Base-by-base conservation (phyloP, 2,113 vertebrate species). In the Dascyllus trimaculatus region DNA sequence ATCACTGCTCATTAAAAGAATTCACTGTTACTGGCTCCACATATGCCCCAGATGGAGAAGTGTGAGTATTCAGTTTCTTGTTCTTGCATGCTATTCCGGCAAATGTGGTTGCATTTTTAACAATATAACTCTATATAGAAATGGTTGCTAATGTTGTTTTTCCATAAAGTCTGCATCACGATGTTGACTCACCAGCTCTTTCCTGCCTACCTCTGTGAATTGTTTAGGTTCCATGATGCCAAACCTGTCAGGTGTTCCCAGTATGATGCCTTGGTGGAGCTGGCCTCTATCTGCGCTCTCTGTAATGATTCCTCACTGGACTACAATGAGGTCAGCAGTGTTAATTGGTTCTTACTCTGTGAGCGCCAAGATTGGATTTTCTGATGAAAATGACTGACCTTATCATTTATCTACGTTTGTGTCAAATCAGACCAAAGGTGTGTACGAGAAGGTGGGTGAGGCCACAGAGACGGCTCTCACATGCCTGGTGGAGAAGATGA, bases 291-390 rank as follows among this genome's bases (percentile, higher is more conserved):
- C 88, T 99, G 98, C 88, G 97, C 98, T 0, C 96, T 99, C 71
- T 99, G 98, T 86, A 99, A 99, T 67, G 98, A 99, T 91, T 99
- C 98, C 51, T 98, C 98, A 21, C 89, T 99, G 94, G 98, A 99
- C 88, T 99, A 95, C 85, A 99, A 99, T 74, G 98, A 99, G 94
- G 98, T 98, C 71, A 73, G 96, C 70, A 19, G 1, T 43, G 35
- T 54, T 19, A 61, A 11, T n/a, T 29, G 5, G 5, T 29, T 19
- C 19, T 51, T 43, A 6, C 29, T 25, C 5, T 49, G 3, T 15
- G 2, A 14, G 40, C 40, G 1, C 40, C 40, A 2, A 4, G 14
- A 15, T n/a, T 13, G 11, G 14, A 1, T 38, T 80, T 45, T 76
- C 18, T 45, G 19, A 22, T 49, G 1, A n/a, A 2, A 10, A 11